Evolutionary conservation across 2,888 invertebrate genomes (phyloP).

Genomic region (Salpingus planirostris): DNA sequence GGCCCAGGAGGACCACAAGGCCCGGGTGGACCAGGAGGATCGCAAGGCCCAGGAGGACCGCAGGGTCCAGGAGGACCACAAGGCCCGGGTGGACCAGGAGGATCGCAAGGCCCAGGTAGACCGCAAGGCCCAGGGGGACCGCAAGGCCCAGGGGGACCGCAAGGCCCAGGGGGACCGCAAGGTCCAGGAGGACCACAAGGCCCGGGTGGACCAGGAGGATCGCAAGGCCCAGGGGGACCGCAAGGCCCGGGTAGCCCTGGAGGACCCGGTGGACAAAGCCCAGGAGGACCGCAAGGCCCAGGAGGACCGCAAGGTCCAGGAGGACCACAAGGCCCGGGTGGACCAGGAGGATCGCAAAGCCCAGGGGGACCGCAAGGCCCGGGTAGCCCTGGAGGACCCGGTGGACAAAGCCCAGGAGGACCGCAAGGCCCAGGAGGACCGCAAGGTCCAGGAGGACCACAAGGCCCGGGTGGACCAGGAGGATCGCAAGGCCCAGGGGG

Average conservation of each 20-base stretch:
- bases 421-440: constrained; percentile 6
- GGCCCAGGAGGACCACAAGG: constrained; percentile 2
- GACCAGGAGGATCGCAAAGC: constrained; percentile 11
- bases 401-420: constrained; percentile 13
- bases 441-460: constrained; percentile 6
- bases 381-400: constrained; percentile 14
- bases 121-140: constrained; percentile 15
- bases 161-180: constrained; percentile 16
- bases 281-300: constrained; percentile 8
- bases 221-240: constrained; percentile 3
- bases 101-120: constrained; percentile 1
- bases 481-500: constrained; percentile 8
- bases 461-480: constrained; percentile 6
- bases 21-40: constrained; percentile 14
- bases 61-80: constrained; percentile 9
- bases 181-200: constrained; percentile 9
- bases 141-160: constrained; percentile 9
- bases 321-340: constrained; percentile 6
- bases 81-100: constrained; percentile 3
- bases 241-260: constrained; percentile 1
- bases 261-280: too few species aligned
- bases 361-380: constrained; percentile 6
- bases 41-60: constrained; percentile 8
- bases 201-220: constrained; percentile 14
- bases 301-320: constrained; percentile 9